Evolutionary conservation across 2,113 vertebrate genomes (phyloP), one percentile per base, ranked within the genome.

Genomic region (Hemibagrus wyckioides): DNA sequence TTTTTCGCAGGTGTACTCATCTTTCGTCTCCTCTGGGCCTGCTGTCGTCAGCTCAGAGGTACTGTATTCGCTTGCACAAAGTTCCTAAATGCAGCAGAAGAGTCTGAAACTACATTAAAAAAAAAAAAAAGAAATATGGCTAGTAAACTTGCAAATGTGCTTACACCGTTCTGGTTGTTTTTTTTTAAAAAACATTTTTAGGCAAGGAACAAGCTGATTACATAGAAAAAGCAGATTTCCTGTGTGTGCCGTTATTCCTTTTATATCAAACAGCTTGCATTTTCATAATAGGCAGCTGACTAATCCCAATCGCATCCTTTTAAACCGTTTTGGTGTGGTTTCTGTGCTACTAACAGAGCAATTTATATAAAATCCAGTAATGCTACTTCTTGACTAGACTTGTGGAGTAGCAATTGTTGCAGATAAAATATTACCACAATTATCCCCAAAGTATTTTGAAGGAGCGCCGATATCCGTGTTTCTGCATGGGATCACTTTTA

Each of bases 1-100:
- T 76, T 84, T 76, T 84, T 76, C 57, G 73, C 89, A 96, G 95
- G 93, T 94, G 59, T 93, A 41, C 21, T 84, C 69, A 65, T 52
- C 82, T 59, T 39, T 67, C 30, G 67, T 84, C 71, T 80, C 80
- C 21, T 59, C 65, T 8, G 80, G 36, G n/a, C 86, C 69, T 80
- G 56, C 86, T 63, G 75, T 25, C 59, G 63, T 82, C 76, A 87
- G 41, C 44, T 86, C 85, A 63, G 85, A 89, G 82, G 88, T 89
- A 87, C 44, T n/a, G 75, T 90, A 19, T 52, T 57, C 79, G 54
- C 79, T 85, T 85, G 71, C 13, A 52, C 59, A 9, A 57, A 5
- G 41, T 75, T 36, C 23, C 30, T 83, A 21, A 23, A 41, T 36
- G 17, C 21, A 81, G 33, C 36, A 39, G 21, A 28, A 59, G n/a